Conservation (phyloP, 2,113 vertebrate species). For the Apeltes quadracus region DNA sequence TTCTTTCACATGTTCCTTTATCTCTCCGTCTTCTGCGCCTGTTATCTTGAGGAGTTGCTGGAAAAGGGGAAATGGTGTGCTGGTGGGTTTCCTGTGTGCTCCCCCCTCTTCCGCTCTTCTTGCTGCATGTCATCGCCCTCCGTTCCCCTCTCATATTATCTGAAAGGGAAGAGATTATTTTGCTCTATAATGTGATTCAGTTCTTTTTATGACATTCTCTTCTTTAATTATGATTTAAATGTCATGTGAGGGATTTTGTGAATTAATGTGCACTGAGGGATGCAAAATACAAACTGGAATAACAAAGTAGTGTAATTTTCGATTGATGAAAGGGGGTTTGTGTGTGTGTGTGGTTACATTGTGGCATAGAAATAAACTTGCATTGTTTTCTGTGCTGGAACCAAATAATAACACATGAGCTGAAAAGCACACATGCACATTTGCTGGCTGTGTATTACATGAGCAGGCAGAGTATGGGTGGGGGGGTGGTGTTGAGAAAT, state of each 20-base stretch:
- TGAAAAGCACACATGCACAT: conserved; percentile 56
- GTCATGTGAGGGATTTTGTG: conserved; percentile 74
- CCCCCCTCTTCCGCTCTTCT: conserved; percentile 41
- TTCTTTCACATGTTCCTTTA: conserved; percentile 69
- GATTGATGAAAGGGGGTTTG: not conserved
- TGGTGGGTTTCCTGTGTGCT: conserved; percentile 61
- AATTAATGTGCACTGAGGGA: conserved; percentile 67
- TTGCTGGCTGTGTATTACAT: conserved; percentile 72
- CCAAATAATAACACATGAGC: conserved; percentile 43
- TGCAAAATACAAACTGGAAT: conserved; percentile 62
- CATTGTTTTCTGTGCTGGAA: conserved; percentile 66
- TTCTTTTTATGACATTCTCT: conserved; percentile 78
- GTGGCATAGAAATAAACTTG: conserved; percentile 63
- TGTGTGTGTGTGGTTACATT: conserved; percentile 38
- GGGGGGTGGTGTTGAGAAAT: conserved; percentile 52
- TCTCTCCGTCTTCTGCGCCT: conserved; percentile 55
- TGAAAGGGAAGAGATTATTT: conserved; percentile 71
- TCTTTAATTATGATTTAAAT: conserved; percentile 79
- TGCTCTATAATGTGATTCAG: conserved; percentile 68
- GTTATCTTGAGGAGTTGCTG: conserved; percentile 78
- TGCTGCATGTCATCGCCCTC: conserved; percentile 56
- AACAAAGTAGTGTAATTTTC: conserved; percentile 55
- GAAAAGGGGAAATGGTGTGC: conserved; percentile 72
- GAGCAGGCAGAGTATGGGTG: conserved; percentile 56
- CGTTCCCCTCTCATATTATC: conserved; percentile 67